Percentiles rank a stretch among this genome's conserved stretches.
Conservation (phyloP, 1,140 invertebrate genomes). For the Hyposmocoma kahamanoa region DNA sequence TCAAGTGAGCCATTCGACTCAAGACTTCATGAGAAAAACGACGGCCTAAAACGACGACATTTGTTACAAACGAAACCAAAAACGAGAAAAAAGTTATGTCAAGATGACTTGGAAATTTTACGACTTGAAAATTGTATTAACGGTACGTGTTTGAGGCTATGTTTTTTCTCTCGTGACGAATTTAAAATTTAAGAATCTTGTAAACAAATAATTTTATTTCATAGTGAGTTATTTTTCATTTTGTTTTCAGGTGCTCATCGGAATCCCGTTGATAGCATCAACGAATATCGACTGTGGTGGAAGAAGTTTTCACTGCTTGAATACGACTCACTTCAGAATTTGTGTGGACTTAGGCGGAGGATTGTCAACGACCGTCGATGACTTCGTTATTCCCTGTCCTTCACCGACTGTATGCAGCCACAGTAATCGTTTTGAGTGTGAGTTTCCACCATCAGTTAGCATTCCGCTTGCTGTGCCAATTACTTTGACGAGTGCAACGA, state of each 20-base stretch:
- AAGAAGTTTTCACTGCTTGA: constrained; percentile 61
- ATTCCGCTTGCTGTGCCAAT: background rate
- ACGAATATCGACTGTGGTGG: constrained; percentile 53
- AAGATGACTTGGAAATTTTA: constrained; percentile 34
- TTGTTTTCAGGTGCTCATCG: constrained; percentile 32
- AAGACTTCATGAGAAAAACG: constrained; percentile 33
- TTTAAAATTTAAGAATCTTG: background rate
- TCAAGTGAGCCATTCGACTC: constrained; percentile 28
- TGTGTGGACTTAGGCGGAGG: constrained; percentile 63
- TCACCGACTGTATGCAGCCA: constrained; percentile 35
- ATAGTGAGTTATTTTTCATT: background rate
- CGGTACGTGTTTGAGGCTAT: constrained; percentile 31
- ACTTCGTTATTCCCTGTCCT: constrained; percentile 53
- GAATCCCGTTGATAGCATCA: constrained; percentile 20
- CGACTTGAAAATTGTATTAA: constrained; percentile 27
- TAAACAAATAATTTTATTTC: background rate
- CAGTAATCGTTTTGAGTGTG: constrained; percentile 56
- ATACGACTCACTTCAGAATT: constrained; percentile 66
- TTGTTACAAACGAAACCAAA: constrained; percentile 4
- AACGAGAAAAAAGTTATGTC: constrained; percentile 22
- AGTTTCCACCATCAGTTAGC: constrained; percentile 31
- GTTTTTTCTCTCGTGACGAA: background rate
- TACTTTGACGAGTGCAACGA: background rate
- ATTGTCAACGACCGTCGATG: constrained; percentile 48
- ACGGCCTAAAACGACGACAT: constrained; percentile 24